A percentile compares a stretch with the other conserved stretches of the same genome.
phyloP scores from a whole-genome alignment of 2,113 vertebrate genomes.

The Sylvia atricapilla region DNA sequence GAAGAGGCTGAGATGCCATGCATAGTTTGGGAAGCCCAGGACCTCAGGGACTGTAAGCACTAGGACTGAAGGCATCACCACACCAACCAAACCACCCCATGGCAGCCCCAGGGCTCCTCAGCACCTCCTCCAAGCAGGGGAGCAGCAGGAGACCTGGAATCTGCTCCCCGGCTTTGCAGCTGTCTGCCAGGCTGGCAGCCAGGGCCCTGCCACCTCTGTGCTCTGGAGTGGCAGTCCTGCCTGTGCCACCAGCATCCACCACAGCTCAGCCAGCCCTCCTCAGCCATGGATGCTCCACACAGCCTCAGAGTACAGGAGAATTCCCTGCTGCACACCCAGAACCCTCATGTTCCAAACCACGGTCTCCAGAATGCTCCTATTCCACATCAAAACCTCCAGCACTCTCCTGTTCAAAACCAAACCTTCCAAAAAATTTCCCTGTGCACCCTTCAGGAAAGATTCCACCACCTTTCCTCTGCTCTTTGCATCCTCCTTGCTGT shows the following conservation, averaged over 20 bases:
- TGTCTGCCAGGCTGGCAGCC: background rate
- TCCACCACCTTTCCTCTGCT: background rate
- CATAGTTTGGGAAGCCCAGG: background rate
- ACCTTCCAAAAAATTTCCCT: background rate
- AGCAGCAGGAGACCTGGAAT: background rate
- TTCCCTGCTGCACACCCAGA: background rate
- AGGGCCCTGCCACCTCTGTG: background rate
- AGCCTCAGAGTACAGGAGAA: background rate
- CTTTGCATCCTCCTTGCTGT: background rate
- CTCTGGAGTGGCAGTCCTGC: background rate
- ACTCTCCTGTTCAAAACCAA: background rate
- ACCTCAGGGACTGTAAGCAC: background rate
- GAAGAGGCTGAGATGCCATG: background rate
- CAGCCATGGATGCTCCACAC: background rate
- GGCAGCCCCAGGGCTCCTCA: rapidly evolving
- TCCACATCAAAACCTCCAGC: background rate
- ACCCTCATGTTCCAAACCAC: background rate
- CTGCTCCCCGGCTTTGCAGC: background rate
- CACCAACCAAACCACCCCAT: background rate
- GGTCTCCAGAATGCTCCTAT: background rate
- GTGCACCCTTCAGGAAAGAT: background rate
- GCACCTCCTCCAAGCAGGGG: background rate
- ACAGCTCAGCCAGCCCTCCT: rapidly evolving
- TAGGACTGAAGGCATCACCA: background rate
- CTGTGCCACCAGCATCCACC: background rate